These are phyloP conservation scores for Oceanodroma tethys DNA, from an alignment of 2,113 vertebrate species.

Conservation along the genomic window DNA sequence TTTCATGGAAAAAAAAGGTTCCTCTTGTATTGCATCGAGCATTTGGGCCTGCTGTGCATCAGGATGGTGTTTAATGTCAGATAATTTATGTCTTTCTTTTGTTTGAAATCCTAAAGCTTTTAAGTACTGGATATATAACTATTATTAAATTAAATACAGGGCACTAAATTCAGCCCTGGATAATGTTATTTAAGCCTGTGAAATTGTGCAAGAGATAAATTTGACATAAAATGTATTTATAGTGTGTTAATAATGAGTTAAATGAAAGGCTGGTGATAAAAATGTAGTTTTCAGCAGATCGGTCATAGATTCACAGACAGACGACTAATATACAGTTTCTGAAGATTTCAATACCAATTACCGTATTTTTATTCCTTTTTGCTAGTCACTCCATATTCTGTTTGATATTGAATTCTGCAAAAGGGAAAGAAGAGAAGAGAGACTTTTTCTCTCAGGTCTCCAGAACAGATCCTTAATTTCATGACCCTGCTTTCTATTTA, in stretches of 20 bases:
- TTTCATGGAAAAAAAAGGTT: background rate
- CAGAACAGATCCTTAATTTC: background rate
- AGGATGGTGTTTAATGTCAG: background rate
- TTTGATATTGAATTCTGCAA: background rate
- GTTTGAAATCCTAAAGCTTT: background rate
- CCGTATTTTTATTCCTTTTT: background rate
- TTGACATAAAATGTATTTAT: background rate
- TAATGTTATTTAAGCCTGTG: background rate
- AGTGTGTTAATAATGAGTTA: background rate
- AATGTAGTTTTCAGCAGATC: background rate
- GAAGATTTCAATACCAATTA: background rate
- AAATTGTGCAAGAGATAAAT: background rate
- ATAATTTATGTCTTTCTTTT: background rate
- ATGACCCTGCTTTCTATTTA: background rate
- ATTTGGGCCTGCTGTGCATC: background rate
- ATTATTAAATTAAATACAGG: background rate
- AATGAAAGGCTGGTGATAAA: background rate
- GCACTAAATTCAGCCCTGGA: background rate
- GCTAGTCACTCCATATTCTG: background rate
- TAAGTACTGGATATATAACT: background rate
- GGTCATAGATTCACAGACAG: background rate
- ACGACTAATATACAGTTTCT: fast-evolving
- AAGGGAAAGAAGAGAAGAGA: background rate
- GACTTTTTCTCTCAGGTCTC: background rate
- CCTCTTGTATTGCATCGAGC: background rate